phyloP scores from a whole-genome alignment of 2,797 vertebrate genomes.

The Mus spretus region DNA sequence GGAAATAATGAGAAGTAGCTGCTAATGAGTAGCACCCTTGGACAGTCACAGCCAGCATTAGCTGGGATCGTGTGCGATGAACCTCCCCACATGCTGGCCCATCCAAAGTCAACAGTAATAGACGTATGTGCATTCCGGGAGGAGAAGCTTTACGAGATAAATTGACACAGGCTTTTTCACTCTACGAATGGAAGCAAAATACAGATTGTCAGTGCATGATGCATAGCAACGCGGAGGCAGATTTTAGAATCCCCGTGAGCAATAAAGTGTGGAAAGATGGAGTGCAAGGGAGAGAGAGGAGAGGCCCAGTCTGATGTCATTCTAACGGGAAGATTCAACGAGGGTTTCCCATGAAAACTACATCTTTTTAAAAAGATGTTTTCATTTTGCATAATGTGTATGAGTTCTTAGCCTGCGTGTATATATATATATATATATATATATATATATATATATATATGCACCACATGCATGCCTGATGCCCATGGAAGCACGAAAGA shows the following conservation, averaged over 20 bases:
- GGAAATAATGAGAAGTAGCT: conserved; percentile 57
- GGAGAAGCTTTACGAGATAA: conserved; percentile 62
- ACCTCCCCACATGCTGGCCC: conserved; percentile 18
- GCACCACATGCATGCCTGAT: not conserved
- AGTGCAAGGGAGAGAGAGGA: no score
- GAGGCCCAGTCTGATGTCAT: not conserved
- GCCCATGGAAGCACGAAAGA: not conserved
- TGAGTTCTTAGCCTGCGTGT: not conserved
- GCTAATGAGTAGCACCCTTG: conserved; percentile 74
- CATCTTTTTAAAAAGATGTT: not conserved
- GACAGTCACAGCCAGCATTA: conserved; percentile 70
- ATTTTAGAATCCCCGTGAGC: conserved; percentile 30
- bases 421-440: no score
- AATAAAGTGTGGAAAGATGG: not conserved
- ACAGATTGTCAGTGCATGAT: conserved; percentile 68
- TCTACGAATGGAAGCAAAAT: conserved; percentile 64
- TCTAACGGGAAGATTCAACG: not conserved
- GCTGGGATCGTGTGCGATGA: not conserved
- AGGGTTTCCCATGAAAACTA: not conserved
- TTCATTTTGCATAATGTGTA: not conserved
- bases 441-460: no score
- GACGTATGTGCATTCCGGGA: conserved; percentile 69
- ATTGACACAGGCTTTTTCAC: conserved; percentile 56
- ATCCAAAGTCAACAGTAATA: conserved; percentile 59
- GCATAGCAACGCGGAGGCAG: conserved; percentile 58